Evolutionary conservation across 2,888 invertebrate species (phyloP), one percentile per base, ranked within the genome.

Genomic region (Dendrolimus pini): DNA sequence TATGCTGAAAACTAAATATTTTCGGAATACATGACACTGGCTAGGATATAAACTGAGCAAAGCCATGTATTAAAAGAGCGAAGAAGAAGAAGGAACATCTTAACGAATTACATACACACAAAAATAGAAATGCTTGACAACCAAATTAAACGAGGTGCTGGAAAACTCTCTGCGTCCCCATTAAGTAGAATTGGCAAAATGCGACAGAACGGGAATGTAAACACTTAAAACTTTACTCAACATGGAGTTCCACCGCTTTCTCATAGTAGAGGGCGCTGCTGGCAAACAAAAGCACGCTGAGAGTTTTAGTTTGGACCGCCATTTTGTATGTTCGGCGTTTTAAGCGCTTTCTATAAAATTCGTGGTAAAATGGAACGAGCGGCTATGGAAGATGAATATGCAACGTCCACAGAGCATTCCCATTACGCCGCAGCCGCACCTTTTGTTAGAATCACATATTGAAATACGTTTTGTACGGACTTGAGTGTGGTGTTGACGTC

Each of bases 171-270:
- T 75, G 77, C 79, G 79, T 83, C 77, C 77, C 84, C 78, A 85
- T 87, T 85, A 85, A 83, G 79, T 82, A 80, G 80, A 83, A 84
- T 88, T 82, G 84, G 85, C 84, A 87, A 88, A 88, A 87, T 86
- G 87, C 86, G 82, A 82, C 85, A 81, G 83, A 85, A 85, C 85
- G 82, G 81, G 80, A 89, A 85, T 86, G 84, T 87, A 89, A 89
- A 87, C 87, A 89, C 88, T 89, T 87, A 85, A 89, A 88, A 89
- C 84, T 88, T 88, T 84, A 73, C 81, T 78, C 80, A 68, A 71
- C 70, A 74, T 68, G 60, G 78, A 78, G 82, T 81, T 83, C 70
- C 72, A 69, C 77, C 74, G 78, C 75, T 76, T 66, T 74, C 67
- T 67, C 70, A 78, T 80, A 81, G 80, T 79, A 83, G 83, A 82